Conservation (phyloP, 2,797 vertebrate species). For the Thamnophis elegans region DNA sequence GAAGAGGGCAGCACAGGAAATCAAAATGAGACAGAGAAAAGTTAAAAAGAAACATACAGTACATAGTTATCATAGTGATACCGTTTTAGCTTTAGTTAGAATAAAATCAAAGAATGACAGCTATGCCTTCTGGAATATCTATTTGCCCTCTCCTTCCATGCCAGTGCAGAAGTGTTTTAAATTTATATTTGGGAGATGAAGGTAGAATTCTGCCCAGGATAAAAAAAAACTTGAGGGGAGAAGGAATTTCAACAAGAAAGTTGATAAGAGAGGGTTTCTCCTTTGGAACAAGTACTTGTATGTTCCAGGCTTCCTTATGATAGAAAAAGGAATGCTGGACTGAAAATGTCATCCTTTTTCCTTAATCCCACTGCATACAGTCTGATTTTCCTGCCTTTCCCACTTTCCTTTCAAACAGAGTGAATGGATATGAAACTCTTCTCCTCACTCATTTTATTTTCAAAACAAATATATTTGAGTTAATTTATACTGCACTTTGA, state of each 20-base stretch:
- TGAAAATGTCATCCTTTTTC: background rate
- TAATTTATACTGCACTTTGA: background rate
- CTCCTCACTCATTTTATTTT: background rate
- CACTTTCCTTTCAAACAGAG: background rate
- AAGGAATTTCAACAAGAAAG: background rate
- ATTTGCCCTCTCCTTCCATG: background rate
- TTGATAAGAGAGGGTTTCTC: background rate
- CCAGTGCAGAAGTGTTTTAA: no score
- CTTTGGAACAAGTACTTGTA: background rate
- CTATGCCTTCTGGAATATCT: background rate
- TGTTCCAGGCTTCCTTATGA: background rate
- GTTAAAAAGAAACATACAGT: background rate
- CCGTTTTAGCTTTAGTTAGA: background rate
- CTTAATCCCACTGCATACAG: background rate
- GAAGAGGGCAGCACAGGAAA: background rate
- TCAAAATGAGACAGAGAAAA: background rate
- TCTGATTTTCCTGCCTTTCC: constrained; percentile 4
- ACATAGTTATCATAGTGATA: background rate
- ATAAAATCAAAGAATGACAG: background rate
- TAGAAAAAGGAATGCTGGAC: background rate
- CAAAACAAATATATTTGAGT: background rate
- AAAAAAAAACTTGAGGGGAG: background rate
- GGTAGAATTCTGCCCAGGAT: background rate
- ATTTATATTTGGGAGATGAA: background rate
- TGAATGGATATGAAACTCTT: background rate